Conservation (phyloP, 2,888 invertebrate genomes). For the Cyrtodaria siliqua region DNA sequence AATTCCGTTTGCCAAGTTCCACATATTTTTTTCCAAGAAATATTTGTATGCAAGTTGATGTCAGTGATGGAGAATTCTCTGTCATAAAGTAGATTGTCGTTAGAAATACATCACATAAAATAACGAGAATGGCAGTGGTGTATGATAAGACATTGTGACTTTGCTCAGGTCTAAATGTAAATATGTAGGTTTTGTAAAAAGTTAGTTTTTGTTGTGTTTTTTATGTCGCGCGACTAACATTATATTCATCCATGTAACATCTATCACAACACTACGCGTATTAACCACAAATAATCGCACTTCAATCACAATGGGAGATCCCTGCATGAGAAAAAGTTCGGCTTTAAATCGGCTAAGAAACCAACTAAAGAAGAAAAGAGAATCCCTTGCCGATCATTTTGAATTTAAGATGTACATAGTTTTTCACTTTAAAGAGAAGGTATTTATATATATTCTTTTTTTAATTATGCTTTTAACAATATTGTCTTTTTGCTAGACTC, state of each 20-base stretch:
- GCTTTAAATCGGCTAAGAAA: conserved; percentile 80
- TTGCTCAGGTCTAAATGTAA: conserved; percentile 42
- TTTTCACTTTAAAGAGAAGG: conserved; percentile 85
- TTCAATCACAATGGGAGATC: conserved; percentile 74
- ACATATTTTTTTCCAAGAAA: neutral
- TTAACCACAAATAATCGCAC: neutral
- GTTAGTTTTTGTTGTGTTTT: conserved; percentile 10
- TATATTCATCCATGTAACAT: neutral
- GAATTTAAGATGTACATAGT: conserved; percentile 85
- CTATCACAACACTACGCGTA: neutral
- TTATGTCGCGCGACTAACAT: neutral
- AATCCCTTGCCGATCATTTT: conserved; percentile 85
- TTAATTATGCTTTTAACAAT: too few relatives aligned
- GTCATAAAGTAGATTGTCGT: neutral
- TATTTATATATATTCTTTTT: too few relatives aligned
- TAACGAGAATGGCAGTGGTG: neutral
- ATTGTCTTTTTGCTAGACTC: too few relatives aligned
- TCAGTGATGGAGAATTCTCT: neutral
- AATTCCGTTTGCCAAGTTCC: conserved; percentile 5
- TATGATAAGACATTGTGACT: conserved; percentile 11
- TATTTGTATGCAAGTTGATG: neutral
- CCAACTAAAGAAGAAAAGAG: conserved; percentile 83
- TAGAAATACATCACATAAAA: neutral
- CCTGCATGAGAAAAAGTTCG: conserved; percentile 76
- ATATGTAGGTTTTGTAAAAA: conserved; percentile 42